Evolutionary conservation across 2,888 invertebrate species (phyloP).

Genomic region (Tipula helvola): DNA sequence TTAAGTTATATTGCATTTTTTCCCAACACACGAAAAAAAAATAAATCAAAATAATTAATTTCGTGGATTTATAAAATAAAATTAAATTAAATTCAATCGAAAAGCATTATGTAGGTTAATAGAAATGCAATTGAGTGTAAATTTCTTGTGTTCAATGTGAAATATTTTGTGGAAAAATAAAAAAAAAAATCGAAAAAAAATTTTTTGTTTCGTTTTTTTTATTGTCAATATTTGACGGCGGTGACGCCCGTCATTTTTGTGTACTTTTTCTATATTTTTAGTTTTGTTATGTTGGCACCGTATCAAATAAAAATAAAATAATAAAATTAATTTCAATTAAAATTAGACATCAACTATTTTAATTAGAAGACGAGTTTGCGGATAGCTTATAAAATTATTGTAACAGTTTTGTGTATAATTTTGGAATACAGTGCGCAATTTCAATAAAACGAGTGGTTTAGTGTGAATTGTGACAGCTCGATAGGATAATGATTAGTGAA

Average conservation of each 20-base stretch:
- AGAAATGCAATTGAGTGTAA: neutral
- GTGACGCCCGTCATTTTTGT: constrained; percentile 11
- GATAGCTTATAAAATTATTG: neutral
- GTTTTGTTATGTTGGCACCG: neutral
- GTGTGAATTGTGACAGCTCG: neutral
- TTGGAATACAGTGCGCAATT: neutral
- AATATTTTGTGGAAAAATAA: neutral
- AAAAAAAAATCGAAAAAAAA: neutral
- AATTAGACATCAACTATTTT: neutral
- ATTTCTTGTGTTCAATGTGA: neutral
- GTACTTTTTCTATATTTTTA: neutral
- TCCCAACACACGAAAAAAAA: neutral
- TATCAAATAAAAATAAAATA: neutral
- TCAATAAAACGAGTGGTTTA: neutral
- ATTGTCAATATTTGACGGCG: constrained; percentile 10
- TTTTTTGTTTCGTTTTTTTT: constrained; percentile 7
- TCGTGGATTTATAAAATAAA: neutral
- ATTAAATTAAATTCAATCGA: neutral
- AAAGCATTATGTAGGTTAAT: neutral
- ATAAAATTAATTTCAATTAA: neutral
- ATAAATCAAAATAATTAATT: neutral
- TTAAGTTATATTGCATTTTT: neutral
- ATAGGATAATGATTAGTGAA: neutral
- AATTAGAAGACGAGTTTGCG: neutral
- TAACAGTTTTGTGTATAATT: neutral